phyloP scores from a whole-genome alignment of 2,113 vertebrate genomes.

The Oxyura jamaicensis region DNA sequence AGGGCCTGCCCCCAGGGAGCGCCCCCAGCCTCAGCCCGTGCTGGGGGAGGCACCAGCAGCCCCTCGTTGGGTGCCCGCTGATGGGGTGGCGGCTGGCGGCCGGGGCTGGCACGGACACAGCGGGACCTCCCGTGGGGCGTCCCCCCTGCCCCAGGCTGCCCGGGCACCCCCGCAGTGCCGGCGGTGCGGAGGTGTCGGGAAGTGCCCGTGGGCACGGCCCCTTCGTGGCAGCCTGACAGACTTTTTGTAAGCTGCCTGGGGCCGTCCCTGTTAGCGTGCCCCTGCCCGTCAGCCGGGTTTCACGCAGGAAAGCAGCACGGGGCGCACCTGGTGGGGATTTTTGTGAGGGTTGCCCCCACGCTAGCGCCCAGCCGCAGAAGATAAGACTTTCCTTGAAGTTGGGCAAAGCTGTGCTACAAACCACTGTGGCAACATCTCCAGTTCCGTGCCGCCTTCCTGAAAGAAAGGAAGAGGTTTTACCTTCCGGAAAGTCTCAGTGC shows the following conservation, averaged over 20 bases:
- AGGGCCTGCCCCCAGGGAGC: too few relatives aligned
- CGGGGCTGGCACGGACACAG: not conserved
- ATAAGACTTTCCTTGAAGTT: not conserved
- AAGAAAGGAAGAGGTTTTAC: conserved; percentile 12
- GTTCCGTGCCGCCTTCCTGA: not conserved
- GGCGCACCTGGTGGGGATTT: not conserved
- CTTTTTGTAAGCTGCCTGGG: fast-evolving
- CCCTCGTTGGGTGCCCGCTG: not conserved
- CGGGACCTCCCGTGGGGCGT: not conserved
- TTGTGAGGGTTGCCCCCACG: fast-evolving
- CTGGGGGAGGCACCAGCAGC: too few relatives aligned
- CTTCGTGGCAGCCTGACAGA: fast-evolving
- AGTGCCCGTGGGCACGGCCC: fast-evolving
- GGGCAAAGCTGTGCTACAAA: not conserved
- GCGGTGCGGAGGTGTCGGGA: not conserved
- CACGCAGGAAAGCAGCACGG: fast-evolving
- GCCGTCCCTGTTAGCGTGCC: not conserved
- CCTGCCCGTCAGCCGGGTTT: not conserved
- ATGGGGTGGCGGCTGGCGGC: not conserved
- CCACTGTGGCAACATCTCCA: not conserved
- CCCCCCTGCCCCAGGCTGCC: fast-evolving
- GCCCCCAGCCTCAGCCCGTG: too few relatives aligned
- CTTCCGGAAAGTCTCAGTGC: not conserved
- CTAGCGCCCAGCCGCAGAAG: not conserved
- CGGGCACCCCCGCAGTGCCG: fast-evolving